Evolutionary conservation across 2,797 vertebrate species (phyloP), one percentile per base, ranked within the genome.

Genomic region (Eulemur albifrons): DNA sequence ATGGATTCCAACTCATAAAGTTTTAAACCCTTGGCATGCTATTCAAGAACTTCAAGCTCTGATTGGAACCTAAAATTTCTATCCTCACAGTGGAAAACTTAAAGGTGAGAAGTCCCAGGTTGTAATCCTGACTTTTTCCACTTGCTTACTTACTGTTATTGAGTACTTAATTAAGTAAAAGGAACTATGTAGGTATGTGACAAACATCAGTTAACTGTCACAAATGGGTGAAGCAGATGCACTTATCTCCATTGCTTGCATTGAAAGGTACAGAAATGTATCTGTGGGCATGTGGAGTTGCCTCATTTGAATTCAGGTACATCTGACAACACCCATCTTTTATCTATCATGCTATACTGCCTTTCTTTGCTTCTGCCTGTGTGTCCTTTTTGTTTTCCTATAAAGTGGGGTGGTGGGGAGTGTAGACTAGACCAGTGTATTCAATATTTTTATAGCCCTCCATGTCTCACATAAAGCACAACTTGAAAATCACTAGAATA

Each of bases 141-240:
- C 40, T n/a, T 81, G n/a, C 7, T 84, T 88, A 17, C 43, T 95
- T 87, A 38, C 40, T 84, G 32, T 35, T 80, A 73, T 6, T 57
- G 70, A 81, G 27, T 7, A 52, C 59, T 88, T 80, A 50, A 35
- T 84, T 80, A 91, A 35, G 43, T 89, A 67, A 11, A 50, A 75
- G n/a, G 50, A 82, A 25, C 21, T 75, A 2, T 72, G 32, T 40
- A 67, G 30, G 20, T 20, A 0, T 72, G 8, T 84, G 52, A 35
- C 48, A 61, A 40, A 72, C 13, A 8, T 21, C 27, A 50, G 15
- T 54, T 73, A 75, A 40, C 45, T 84, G 32, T 93, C 32, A 95
- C 15, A 81, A 14, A 2, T 2, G 3, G 17, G 43, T n/a, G 59
- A 79, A 35, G 23, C 32, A 27, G 32, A 75, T 75, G 45, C 8